Conservation (phyloP, 2,797 vertebrate species). For the Psittacula derbiana region DNA sequence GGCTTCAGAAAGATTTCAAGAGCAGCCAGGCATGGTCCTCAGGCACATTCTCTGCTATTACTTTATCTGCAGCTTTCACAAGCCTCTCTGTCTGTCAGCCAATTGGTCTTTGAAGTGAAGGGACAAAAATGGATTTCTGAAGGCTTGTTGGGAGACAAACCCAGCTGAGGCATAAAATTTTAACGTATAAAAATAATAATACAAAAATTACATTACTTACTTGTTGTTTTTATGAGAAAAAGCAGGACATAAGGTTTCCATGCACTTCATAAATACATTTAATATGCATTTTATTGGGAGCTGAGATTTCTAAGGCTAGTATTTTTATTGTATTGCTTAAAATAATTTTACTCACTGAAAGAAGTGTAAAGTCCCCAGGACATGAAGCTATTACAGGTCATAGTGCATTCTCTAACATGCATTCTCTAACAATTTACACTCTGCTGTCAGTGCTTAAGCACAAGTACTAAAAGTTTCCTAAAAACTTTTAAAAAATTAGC, state of each 20-base stretch:
- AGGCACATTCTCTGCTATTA: conserved; percentile 72
- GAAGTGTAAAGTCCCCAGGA: background rate
- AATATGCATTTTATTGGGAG: background rate
- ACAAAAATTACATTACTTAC: background rate
- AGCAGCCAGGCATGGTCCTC: conserved; percentile 74
- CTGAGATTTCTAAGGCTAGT: conserved; percentile 7
- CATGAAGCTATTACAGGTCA: background rate
- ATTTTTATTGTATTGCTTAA: conserved; percentile 7
- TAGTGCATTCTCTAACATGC: background rate
- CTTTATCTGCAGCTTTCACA: conserved; percentile 74
- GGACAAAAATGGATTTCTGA: conserved; percentile 74
- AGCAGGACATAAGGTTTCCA: background rate
- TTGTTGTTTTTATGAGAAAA: conserved; percentile 50
- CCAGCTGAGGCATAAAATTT: conserved; percentile 42
- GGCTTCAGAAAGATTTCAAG: conserved; percentile 76
- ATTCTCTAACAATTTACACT: background rate
- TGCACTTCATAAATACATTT: background rate
- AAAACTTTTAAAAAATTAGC: background rate
- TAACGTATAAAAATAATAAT: conserved; percentile 19
- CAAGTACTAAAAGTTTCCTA: background rate
- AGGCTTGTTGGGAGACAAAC: conserved; percentile 61
- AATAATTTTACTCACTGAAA: conserved; percentile 24
- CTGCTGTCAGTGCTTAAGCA: background rate
- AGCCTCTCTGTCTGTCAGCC: conserved; percentile 68
- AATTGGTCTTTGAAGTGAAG: conserved; percentile 66